Base-by-base conservation (phyloP, 1,140 invertebrate genomes). In the Scaptomyza hsui region DNA sequence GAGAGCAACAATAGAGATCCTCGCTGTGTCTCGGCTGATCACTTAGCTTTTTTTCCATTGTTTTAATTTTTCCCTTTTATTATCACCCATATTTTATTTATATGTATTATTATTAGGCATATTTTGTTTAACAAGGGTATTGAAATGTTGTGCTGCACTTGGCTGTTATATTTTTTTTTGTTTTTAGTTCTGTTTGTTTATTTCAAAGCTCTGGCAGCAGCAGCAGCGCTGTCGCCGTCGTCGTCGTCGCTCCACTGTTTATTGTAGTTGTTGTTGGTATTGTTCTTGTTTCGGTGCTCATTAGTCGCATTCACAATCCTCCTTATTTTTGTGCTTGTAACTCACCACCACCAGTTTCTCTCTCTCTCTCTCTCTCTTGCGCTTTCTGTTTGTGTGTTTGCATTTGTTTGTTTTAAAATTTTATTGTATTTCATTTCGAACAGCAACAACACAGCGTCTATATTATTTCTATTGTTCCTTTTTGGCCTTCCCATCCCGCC, bases 401-500 rank as follows among this genome's bases (percentile, higher is more conserved):
- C 68, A 49, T 77, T 77, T 77, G 75, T 77, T 77, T 77, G 75
- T 77, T 77, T 77, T 77, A 56, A 77, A 77, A 77, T 77, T 77
- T 77, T 77, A 77, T 77, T 77, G 75, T 77, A 77, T 77, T 77
- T 77, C 75, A 77, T 67, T 77, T 12, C 16, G 42, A 44, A 21
- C 18, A 44, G 10, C 10, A 44, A 21, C 42, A 44, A 9, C 18
- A 44, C 42, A 19, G 18, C 16, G 18, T 44, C 16, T 44, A 44
- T 44, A 44, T 44, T 44, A 19, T 44, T 44, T 18, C 72, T 48
- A 56, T 71, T 75, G 65, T 53, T 76, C 51, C 21, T 35, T 35
- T 61, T 41, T 52, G 48, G 57, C 53, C 52, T 48, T 52, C 15
- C 39, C 24, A 5, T 6, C 24, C 21, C 26, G 5, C 1, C 6